Evolutionary conservation across 2,888 invertebrate species (phyloP).

Genomic region (Spialia ferax): DNA sequence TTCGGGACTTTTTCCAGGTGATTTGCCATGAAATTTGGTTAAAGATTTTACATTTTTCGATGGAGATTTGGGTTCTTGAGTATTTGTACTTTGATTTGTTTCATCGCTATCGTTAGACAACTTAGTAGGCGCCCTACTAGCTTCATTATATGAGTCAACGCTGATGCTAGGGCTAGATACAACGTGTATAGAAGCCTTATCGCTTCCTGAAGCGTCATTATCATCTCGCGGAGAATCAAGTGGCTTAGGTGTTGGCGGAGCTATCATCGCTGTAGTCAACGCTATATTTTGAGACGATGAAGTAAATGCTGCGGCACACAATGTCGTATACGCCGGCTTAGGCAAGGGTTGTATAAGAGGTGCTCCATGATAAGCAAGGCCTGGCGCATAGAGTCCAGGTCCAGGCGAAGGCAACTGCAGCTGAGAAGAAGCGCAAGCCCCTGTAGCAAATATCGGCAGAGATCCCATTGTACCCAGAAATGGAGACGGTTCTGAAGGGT

Average conservation of each 20-base stretch:
- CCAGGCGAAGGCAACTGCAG: constrained; percentile 90
- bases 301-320: constrained; percentile 93
- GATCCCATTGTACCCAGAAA: constrained; percentile 87
- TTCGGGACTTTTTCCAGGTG: constrained; percentile 89
- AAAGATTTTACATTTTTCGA: constrained; percentile 84
- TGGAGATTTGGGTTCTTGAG: constrained; percentile 70
- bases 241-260: constrained; percentile 87
- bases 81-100: constrained; percentile 59
- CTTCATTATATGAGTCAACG: constrained; percentile 69
- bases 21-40: constrained; percentile 88
- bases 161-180: constrained; percentile 74
- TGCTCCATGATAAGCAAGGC: constrained; percentile 85
- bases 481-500: constrained; percentile 85
- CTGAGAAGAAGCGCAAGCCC: constrained; percentile 82
- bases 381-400: constrained; percentile 87
- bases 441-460: constrained; percentile 86
- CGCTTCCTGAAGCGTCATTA: constrained; percentile 69
- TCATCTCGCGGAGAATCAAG: constrained; percentile 77
- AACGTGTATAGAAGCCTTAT: constrained; percentile 71
- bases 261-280: constrained; percentile 93
- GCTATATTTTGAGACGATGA: constrained; percentile 94
- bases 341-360: constrained; percentile 84
- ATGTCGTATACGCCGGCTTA: constrained; percentile 82
- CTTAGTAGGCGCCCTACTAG: constrained; percentile 66
- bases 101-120: constrained; percentile 73